Evolutionary conservation across 2,888 invertebrate genomes (phyloP), one percentile per base, ranked within the genome.

Genomic region (Conus canariensis): DNA sequence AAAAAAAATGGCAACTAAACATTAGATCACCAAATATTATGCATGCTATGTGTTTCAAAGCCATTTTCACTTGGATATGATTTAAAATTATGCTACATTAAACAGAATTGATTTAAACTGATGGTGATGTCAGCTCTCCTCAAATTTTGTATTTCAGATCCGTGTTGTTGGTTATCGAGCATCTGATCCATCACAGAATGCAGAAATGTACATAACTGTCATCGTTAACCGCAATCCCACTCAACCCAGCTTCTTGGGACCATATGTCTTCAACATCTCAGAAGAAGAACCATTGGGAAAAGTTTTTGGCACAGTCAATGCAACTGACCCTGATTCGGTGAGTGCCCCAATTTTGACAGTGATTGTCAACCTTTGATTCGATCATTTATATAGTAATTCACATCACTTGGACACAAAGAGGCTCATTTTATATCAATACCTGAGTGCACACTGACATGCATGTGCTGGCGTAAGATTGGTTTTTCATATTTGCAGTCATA

Each of bases 161-260:
- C 91, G 92, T 87, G 93, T 95, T 14, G 92, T 91, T 59, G 95
- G 95, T 19, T 95, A 94, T 91, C 94, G 95, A 85, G 90, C 92
- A 8, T 92, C 89, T n/a, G 94, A 94, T 77, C 94, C 95, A 16
- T 70, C 83, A 12, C 91, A 93, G 19, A 90, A 91, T 59, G 93
- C 92, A 3, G 93, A 93, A 45, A 93, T 93, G 10, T 94, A 93
- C 25, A 92, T 95, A 4, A 89, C 64, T 0, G 93, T 96, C 9
- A 30, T 64, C 56, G 91, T 92, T 7, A 88, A 90, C 80, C 89
- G 95, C 25, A 96, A 96, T 90, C 94, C 94, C 5, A 93, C 89
- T 60, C 12, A 74, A 7, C 96, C 96, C 56, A 25, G 16, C 12
- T 96, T 95, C 89, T 12, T 10, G 3, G 30, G 67, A 16, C 60